phyloP scores from a whole-genome alignment of 2,797 vertebrate genomes.

The Gymnoscopelus microlampas region DNA sequence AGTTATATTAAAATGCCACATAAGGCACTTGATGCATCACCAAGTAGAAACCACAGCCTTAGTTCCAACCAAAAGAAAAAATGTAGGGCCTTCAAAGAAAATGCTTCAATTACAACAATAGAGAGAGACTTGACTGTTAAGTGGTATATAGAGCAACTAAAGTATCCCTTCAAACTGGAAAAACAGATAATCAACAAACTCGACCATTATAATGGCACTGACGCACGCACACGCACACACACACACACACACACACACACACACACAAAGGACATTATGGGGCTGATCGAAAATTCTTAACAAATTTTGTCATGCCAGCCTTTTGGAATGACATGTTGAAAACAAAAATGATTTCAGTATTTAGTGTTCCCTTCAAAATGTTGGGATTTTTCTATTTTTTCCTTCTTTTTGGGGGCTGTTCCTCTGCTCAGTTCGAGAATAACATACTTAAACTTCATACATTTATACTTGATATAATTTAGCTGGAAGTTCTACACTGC shows the following conservation, averaged over 20 bases:
- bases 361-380: slow-evolving; percentile 22
- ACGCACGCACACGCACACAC: too few species aligned
- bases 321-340: slow-evolving; percentile 26
- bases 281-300: slow-evolving; percentile 64
- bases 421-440: slow-evolving; percentile 24
- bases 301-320: slow-evolving; percentile 69
- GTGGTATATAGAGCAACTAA: too few species aligned
- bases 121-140: not conserved
- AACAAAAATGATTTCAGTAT: not conserved
- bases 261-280: slow-evolving; percentile 32
- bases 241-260: slow-evolving; percentile 21
- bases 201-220: too few species aligned
- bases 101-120: not conserved
- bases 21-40: slow-evolving; percentile 35
- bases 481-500: slow-evolving; percentile 61
- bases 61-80: slow-evolving; percentile 25
- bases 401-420: slow-evolving; percentile 35
- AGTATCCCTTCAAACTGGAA: too few species aligned
- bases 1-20: slow-evolving; percentile 20
- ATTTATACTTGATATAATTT: too few species aligned
- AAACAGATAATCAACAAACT: too few species aligned
- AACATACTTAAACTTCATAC: too few species aligned
- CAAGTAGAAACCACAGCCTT: slow-evolving; percentile 15
- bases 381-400: slow-evolving; percentile 24
- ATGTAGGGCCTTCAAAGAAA: not conserved